phyloP scores from a whole-genome alignment of 2,888 invertebrate species.

The Caenorhabditis sulstoni region DNA sequence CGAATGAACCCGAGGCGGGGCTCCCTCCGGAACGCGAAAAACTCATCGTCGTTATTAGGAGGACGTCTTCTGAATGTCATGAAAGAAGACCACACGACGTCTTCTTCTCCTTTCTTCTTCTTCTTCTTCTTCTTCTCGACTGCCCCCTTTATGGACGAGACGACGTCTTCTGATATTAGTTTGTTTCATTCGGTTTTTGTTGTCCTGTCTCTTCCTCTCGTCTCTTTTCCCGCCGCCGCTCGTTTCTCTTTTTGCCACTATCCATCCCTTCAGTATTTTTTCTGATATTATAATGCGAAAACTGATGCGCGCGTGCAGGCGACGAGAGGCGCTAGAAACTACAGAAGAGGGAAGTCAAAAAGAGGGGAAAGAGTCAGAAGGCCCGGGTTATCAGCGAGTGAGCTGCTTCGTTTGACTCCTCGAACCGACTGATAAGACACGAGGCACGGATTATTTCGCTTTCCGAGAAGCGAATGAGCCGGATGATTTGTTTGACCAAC shows the following conservation, averaged over 20 bases:
- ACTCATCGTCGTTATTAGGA: no score
- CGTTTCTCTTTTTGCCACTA: conserved; percentile 2
- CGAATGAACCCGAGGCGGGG: no score
- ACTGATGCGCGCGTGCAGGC: neutral
- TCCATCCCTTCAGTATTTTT: no score
- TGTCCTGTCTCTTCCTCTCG: neutral
- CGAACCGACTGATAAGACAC: conserved; percentile 32
- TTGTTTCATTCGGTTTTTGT: conserved; percentile 37
- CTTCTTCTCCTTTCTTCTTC: neutral
- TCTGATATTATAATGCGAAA: neutral
- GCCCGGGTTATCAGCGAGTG: conserved; percentile 18
- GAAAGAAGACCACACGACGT: neutral
- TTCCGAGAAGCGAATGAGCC: no score
- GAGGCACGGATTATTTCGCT: conserved; percentile 10
- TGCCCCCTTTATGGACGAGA: conserved; percentile 10
- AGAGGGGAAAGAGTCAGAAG: conserved; percentile 11
- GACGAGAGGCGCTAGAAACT: neutral
- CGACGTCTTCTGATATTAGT: conserved; percentile 38
- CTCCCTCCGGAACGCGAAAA: no score
- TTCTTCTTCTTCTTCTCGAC: neutral
- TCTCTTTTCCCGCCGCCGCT: neutral
- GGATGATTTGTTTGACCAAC: neutral
- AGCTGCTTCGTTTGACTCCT: conserved; percentile 42
- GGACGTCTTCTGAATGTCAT: no score
- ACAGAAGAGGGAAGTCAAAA: conserved; percentile 9